Base-by-base conservation (phyloP, 2,113 vertebrate genomes). In the Geococcyx californianus region DNA sequence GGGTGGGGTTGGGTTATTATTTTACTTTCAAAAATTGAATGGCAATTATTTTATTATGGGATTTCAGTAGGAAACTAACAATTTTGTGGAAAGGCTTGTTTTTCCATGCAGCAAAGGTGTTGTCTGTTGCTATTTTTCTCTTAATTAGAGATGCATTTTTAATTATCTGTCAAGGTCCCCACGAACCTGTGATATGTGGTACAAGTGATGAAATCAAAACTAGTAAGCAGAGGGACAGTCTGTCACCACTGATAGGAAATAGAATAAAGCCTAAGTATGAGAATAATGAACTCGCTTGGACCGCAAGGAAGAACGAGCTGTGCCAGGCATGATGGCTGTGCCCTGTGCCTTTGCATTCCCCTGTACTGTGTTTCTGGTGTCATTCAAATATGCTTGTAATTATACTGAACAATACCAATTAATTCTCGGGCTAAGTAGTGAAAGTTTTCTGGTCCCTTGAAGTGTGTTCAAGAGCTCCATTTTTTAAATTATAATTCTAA, bases 71-170 rank as follows among this genome's bases (percentile, higher is more conserved):
- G 51, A 76, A 87, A 94, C 62, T 51, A 85, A 42, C 62, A 62
- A 20, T 84, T 94, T 66, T 81, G 45, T 84, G 80, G 80, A 85
- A 64, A 70, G 45, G 19, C 81, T 94, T 94, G 83, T 83, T 95
- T 94, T 83, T 67, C 58, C 54, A 31, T 81, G 80, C 58, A 89
- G 86, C 38, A 33, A 84, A 66, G 77, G 76, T 95, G 66, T 81
- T 44, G 62, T 62, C 67, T 88, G 68, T 91, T 84, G 60, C 66
- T 84, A 34, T 81, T 94, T 93, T 92, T 80, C 74, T 93, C 87
- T 95, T 89, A 93, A 90, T 95, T 95, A 93, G 83, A 45, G 86
- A 92, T 64, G 34, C 77, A 91, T 91, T 96, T 94, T 89, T 87
- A 95, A 93, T 91, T 93, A 84, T 85, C 90, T 94, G 95, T 93